Evolutionary conservation across 2,888 invertebrate species (phyloP).

Genomic region (Leucoma salicis): DNA sequence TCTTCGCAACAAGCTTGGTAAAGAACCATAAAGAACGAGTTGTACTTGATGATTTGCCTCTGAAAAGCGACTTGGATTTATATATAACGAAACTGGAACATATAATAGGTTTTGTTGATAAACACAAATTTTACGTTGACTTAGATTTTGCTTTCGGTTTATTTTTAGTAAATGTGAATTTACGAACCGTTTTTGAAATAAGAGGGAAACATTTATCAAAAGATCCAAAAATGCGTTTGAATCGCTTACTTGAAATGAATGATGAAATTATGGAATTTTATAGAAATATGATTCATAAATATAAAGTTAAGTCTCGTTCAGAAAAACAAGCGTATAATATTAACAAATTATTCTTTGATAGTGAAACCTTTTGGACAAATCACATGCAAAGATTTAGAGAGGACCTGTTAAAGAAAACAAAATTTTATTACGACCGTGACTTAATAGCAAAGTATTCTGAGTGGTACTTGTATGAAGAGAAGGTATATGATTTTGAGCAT

Average conservation of each 20-base stretch:
- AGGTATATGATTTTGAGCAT: conserved; percentile 2
- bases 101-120: conserved; percentile 35
- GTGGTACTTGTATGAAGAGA: conserved; percentile 15
- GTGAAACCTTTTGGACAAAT: conserved; percentile 8
- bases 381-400: conserved; percentile 12
- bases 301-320: neutral
- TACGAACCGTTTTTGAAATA: conserved; percentile 6
- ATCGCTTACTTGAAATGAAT: conserved; percentile 8
- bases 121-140: conserved; percentile 41
- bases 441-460: conserved; percentile 18
- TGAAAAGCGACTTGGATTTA: conserved; percentile 34
- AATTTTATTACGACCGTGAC: conserved; percentile 3
- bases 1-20: neutral
- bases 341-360: neutral
- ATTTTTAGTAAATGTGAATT: conserved; percentile 51
- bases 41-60: conserved; percentile 32
- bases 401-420: conserved; percentile 14
- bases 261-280: conserved; percentile 14
- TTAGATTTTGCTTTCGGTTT: conserved; percentile 51
- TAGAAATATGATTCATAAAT: conserved; percentile 6
- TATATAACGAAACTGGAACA: conserved; percentile 43
- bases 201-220: conserved; percentile 1
- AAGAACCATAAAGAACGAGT: conserved; percentile 4
- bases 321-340: neutral
- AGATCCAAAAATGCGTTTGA: conserved; percentile 6